Evolutionary conservation across 2,797 vertebrate species (phyloP).

Genomic region (Sebastiscus albofasciatus): DNA sequence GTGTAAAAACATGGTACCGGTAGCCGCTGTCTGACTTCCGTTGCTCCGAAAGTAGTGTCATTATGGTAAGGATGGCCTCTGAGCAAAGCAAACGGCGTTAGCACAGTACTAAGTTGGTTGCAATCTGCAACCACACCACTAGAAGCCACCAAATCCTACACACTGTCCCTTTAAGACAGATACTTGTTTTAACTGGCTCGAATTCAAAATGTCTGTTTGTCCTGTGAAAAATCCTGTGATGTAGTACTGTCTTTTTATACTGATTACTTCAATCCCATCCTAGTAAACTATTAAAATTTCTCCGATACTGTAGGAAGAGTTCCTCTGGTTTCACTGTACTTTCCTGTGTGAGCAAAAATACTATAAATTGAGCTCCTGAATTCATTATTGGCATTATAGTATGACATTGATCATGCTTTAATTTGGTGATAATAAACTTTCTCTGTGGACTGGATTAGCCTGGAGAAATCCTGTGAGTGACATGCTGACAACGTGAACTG

Average conservation of each 20-base stretch:
- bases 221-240: background rate
- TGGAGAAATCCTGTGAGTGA: constrained; percentile 6
- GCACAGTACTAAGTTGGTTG: too few species aligned
- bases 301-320: background rate
- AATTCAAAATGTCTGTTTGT: background rate
- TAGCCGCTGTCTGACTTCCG: too few species aligned
- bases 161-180: too few species aligned
- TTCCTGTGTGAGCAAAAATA: too few species aligned
- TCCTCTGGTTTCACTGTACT: background rate
- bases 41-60: too few species aligned
- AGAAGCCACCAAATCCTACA: too few species aligned
- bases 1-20: too few species aligned
- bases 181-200: background rate
- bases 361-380: background rate
- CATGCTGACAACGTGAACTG: background rate
- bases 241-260: background rate
- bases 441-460: background rate
- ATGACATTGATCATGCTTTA: background rate
- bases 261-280: background rate
- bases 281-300: background rate
- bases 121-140: too few species aligned
- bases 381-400: background rate
- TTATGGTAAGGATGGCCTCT: too few species aligned
- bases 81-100: too few species aligned
- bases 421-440: background rate